Evolutionary conservation across 2,797 vertebrate genomes (phyloP), one percentile per base, ranked within the genome.

Genomic region (Acanthopagrus latus): DNA sequence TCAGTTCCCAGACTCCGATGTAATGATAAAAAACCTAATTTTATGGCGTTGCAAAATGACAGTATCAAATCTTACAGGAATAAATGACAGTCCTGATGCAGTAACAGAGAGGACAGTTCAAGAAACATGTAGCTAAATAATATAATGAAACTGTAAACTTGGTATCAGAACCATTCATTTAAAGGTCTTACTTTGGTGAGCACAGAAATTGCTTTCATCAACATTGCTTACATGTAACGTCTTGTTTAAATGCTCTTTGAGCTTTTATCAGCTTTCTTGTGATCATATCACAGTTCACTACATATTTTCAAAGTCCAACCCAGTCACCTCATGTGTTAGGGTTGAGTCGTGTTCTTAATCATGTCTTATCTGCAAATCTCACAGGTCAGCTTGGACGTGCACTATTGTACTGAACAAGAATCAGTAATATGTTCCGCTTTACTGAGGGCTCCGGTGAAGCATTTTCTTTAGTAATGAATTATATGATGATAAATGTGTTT

Each of bases 281-380:
- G 50, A 74, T 77, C 54, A 46, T 83, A 65, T 85, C 81, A 9
- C 14, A n/a, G 38, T 51, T 64, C 1, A 50, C 48, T 50, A 2
- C 60, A 29, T 38, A 54, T 88, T 86, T 72, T 70, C 86, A 92
- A 93, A 91, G 91, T 92, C 85, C 89, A 88, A 25, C 25, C 23
- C 8, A 46, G 8, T 68, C 33, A 29, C 20, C 41, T 29, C 21
- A 25, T 21, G 6, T 59, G 72, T 59, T 11, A 80, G n/a, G 4
- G 20, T 41, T 44, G 69, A 63, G 68, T 23, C 8, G 8, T 25
- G 13, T 43, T 62, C 72, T 75, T 79, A 76, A 48, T 84, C 59
- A 65, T 2, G 6, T 70, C 64, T 89, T 86, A 88, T 89, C 85
- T 78, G 55, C n/a, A 57, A 41, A 50, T 25, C 27, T 54, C 25